A percentile compares a stretch with the other conserved stretches of the same genome.
Conservation (phyloP, 2,888 invertebrate genomes). For the Allophyes oxyacanthae region DNA sequence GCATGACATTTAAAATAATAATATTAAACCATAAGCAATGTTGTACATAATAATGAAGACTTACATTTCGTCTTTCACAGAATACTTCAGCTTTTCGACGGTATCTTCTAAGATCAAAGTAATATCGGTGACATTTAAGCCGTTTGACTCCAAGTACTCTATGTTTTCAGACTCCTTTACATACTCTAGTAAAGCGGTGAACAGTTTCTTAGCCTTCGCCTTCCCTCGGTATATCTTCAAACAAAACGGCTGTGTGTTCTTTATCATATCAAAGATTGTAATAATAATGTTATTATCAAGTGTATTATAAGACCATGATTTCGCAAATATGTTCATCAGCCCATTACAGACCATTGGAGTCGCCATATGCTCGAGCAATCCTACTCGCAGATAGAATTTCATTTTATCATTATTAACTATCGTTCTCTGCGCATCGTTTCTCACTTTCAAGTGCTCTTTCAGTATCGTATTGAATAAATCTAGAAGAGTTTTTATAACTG, state of each 20-base stretch:
- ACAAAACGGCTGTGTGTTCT: conserved; percentile 73
- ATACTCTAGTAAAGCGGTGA: conserved; percentile 62
- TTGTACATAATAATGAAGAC: neutral
- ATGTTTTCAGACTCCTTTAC: conserved; percentile 57
- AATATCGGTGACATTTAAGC: conserved; percentile 63
- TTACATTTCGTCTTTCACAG: conserved; percentile 72
- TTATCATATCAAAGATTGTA: conserved; percentile 68
- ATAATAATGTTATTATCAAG: conserved; percentile 59
- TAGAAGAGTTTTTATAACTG: conserved; percentile 65
- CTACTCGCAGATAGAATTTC: conserved; percentile 73
- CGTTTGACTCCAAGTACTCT: conserved; percentile 50
- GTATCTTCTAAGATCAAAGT: conserved; percentile 66
- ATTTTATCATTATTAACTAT: conserved; percentile 61
- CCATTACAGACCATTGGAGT: conserved; percentile 73
- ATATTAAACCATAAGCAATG: conserved; percentile 4
- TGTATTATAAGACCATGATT: conserved; percentile 58
- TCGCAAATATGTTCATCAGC: conserved; percentile 70
- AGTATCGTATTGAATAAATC: conserved; percentile 77
- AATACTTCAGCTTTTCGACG: conserved; percentile 56
- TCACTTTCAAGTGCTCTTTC: conserved; percentile 71
- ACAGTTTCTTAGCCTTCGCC: conserved; percentile 62
- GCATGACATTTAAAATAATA: neutral
- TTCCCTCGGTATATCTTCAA: conserved; percentile 62
- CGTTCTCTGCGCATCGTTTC: conserved; percentile 55
- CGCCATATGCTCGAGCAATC: conserved; percentile 74